Evolutionary conservation across 2,797 vertebrate species (phyloP).

Genomic region (Myiotriccus ornatus): DNA sequence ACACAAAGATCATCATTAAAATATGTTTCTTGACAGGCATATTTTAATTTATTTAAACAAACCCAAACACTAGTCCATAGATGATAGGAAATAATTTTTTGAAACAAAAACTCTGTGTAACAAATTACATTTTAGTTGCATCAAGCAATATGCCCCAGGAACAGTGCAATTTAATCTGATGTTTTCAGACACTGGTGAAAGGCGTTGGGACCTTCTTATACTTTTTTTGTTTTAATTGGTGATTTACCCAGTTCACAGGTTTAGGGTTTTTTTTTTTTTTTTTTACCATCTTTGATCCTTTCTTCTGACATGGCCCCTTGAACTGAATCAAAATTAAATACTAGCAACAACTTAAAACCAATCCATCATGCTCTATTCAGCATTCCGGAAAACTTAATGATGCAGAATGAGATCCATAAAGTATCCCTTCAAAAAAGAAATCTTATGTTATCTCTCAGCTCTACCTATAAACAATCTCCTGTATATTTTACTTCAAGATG

Average conservation of each 20-base stretch:
- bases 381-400: constrained; percentile 69
- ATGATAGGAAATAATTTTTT: constrained; percentile 39
- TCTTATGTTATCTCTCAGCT: constrained; percentile 36
- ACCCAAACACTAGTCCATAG: background rate
- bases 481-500: constrained; percentile 48
- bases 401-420: constrained; percentile 65
- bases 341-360: constrained; percentile 59
- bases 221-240: background rate
- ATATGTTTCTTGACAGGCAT: background rate
- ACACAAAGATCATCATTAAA: background rate
- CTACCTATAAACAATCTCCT: constrained; percentile 12
- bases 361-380: constrained; percentile 57
- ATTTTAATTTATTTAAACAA: constrained; percentile 18
- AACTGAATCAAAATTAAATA: constrained; percentile 71
- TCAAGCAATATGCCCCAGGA: constrained; percentile 49
- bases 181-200: constrained; percentile 62
- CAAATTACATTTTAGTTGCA: constrained; percentile 37
- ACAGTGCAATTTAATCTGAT: constrained; percentile 41
- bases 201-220: constrained; percentile 35
- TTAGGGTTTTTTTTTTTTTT: background rate
- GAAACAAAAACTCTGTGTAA: constrained; percentile 60
- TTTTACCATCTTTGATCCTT: constrained; percentile 34
- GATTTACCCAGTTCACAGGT: constrained; percentile 26
- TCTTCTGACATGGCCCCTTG: constrained; percentile 51
- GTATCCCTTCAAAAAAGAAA: constrained; percentile 52